Conservation (phyloP, 2,797 vertebrate species). For the Taenioides sp. region DNA sequence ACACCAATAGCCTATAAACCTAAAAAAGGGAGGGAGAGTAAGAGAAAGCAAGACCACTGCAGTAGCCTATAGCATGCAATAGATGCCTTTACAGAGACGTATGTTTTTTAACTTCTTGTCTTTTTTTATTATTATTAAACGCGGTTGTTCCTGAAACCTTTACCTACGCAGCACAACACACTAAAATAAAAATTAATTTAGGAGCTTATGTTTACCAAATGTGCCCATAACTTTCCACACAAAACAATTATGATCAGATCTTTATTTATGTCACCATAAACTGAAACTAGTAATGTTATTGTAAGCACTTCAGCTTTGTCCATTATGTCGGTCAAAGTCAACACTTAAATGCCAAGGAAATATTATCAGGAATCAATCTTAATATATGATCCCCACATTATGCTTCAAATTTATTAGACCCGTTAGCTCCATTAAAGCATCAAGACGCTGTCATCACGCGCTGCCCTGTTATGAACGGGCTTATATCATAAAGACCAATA, state of each 20-base stretch:
- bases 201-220: slow-evolving; percentile 2
- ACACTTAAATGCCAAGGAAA: slow-evolving; percentile 38
- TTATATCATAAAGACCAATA: slow-evolving; percentile 13
- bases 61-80: neutral
- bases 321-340: slow-evolving; percentile 31
- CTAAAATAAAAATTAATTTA: neutral
- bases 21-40: too few relatives aligned
- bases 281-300: slow-evolving; percentile 42
- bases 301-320: slow-evolving; percentile 26
- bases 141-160: neutral
- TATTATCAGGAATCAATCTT: slow-evolving; percentile 57
- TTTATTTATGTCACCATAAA: slow-evolving; percentile 54
- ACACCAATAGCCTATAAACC: too few relatives aligned
- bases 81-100: neutral
- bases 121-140: neutral
- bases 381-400: slow-evolving; percentile 45
- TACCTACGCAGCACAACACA: neutral
- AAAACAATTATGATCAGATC: slow-evolving; percentile 37
- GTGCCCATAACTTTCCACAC: slow-evolving; percentile 25
- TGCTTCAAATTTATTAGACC: slow-evolving; percentile 49
- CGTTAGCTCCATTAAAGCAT: slow-evolving; percentile 48
- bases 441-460: slow-evolving; percentile 29
- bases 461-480: slow-evolving; percentile 8
- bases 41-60: too few relatives aligned
- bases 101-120: neutral